Evolutionary conservation across 2,113 vertebrate species (phyloP).

Genomic region (Lamprologus speciosus): DNA sequence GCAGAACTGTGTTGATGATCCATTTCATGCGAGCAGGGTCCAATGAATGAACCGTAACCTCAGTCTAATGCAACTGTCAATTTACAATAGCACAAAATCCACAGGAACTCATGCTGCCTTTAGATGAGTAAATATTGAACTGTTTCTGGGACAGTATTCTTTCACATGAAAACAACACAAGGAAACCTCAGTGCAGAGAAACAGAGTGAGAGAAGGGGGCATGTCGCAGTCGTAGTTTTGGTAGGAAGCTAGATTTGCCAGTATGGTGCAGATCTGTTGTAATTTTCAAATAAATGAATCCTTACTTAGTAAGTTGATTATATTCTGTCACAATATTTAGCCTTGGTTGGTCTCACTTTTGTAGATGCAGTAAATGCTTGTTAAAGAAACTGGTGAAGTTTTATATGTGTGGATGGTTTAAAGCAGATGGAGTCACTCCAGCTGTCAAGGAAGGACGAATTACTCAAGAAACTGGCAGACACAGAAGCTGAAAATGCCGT

Average conservation of each 20-base stretch:
- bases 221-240: not conserved
- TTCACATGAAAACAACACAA: not conserved
- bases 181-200: not conserved
- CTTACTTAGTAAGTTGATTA: not conserved
- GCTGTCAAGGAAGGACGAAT: conserved; percentile 67
- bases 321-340: not conserved
- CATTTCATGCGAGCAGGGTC: not conserved
- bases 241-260: not conserved
- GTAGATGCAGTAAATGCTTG: not conserved
- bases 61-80: not conserved
- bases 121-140: not conserved
- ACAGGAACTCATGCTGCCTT: not conserved
- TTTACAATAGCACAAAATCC: not conserved
- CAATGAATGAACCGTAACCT: not conserved
- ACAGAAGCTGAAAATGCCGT: conserved; percentile 83
- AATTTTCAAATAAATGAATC: not conserved
- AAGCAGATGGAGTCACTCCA: conserved; percentile 72
- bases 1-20: not conserved
- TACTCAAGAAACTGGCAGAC: conserved; percentile 78
- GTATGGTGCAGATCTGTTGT: not conserved
- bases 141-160: not conserved
- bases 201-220: not conserved
- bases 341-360: not conserved
- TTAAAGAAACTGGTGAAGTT: not conserved
- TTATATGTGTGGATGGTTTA: not conserved